phyloP scores from a whole-genome alignment of 2,113 vertebrate species.

The Ameiurus melas region DNA sequence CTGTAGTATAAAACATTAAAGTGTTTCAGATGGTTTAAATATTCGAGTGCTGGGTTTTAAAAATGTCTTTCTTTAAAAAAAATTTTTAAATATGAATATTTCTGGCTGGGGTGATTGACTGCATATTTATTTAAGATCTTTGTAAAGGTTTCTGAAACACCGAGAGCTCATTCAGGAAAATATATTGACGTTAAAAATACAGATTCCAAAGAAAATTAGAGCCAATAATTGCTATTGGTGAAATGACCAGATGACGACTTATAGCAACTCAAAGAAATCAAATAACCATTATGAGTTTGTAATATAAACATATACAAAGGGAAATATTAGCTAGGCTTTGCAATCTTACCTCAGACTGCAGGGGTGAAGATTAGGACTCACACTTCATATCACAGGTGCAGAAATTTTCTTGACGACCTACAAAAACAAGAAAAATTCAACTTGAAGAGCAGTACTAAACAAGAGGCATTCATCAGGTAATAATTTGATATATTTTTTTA shows the following conservation, averaged over 20 bases:
- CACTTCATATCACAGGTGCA: slow-evolving; percentile 77
- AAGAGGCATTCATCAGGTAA: not conserved
- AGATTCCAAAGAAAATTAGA: not conserved
- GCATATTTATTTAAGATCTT: not conserved
- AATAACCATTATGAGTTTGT: not conserved
- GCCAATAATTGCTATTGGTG: not conserved
- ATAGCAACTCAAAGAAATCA: not conserved
- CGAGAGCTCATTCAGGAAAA: not conserved
- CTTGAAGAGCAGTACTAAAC: slow-evolving; percentile 3
- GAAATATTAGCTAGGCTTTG: slow-evolving; percentile 1
- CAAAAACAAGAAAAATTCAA: slow-evolving; percentile 36
- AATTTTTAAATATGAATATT: not conserved
- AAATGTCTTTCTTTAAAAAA: not conserved
- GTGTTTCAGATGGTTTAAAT: not conserved
- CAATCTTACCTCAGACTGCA: slow-evolving; percentile 70
- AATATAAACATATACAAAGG: not conserved
- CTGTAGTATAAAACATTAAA: not conserved
- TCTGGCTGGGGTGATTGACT: not conserved
- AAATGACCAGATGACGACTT: not conserved
- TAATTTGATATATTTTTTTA: not conserved
- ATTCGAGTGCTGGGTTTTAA: not conserved
- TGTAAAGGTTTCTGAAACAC: not conserved
- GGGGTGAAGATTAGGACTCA: slow-evolving; percentile 61
- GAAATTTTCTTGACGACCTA: slow-evolving; percentile 82
- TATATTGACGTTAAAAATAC: not conserved